A percentile compares a stretch with the other conserved stretches of the same genome.
Conservation (phyloP, 2,113 vertebrate genomes). For the Toxostoma redivivum region DNA sequence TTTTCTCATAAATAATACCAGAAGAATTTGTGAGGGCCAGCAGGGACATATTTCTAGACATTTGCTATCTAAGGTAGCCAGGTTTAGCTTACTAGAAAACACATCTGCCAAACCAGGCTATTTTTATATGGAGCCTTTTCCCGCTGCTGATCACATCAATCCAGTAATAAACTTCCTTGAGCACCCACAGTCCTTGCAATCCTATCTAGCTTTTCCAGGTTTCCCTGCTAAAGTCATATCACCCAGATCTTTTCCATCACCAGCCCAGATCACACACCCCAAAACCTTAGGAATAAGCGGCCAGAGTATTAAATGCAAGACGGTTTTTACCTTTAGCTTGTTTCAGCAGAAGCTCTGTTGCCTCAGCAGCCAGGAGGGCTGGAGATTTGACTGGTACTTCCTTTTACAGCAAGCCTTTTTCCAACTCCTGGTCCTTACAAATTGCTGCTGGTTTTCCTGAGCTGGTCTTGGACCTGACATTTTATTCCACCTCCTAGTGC, state of each 20-base stretch:
- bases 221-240: neutral
- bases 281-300: fast-evolving
- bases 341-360: neutral
- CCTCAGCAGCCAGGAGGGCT: fast-evolving
- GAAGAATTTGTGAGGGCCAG: neutral
- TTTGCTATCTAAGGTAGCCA: neutral
- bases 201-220: fast-evolving
- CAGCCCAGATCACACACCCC: fast-evolving
- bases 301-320: fast-evolving
- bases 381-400: fast-evolving
- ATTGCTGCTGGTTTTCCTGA: neutral
- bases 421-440: neutral
- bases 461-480: fast-evolving
- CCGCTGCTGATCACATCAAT: neutral
- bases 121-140: neutral
- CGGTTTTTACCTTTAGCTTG: neutral
- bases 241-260: neutral
- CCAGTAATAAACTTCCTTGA: neutral
- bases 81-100: neutral
- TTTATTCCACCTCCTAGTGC: fast-evolving
- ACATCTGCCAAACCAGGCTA: neutral
- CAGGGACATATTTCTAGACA: neutral
- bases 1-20: neutral
- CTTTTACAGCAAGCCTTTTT: fast-evolving
- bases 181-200: fast-evolving